These are phyloP conservation scores for Steatornis caripensis DNA, from an alignment of 2,113 vertebrate species.

Conservation along the genomic window DNA sequence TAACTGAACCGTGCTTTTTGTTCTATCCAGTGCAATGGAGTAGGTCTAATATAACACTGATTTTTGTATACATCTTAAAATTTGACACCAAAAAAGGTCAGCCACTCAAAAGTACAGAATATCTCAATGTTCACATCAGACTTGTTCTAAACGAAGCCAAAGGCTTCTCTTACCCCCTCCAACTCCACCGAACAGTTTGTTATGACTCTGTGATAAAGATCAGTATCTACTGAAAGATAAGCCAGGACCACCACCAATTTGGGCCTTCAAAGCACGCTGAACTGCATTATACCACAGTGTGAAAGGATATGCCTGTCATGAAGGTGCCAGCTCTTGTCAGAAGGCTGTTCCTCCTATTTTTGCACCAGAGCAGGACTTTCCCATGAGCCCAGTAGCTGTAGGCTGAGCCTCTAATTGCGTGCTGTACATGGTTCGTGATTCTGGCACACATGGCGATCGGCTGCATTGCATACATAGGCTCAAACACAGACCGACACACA, in stretches of 20 bases:
- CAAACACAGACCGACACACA: background rate
- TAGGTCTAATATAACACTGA: background rate
- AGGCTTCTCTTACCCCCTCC: constrained; percentile 10
- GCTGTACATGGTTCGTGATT: background rate
- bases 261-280: constrained; percentile 68
- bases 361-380: background rate
- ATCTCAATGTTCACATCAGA: background rate
- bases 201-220: constrained; percentile 72
- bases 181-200: constrained; percentile 50
- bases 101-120: background rate
- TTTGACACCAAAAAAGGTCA: background rate
- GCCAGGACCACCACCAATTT: constrained; percentile 59
- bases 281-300: constrained; percentile 60
- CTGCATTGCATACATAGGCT: fast-evolving
- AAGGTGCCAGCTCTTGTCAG: constrained; percentile 23
- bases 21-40: background rate
- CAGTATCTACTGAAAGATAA: constrained; percentile 69
- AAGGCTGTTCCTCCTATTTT: constrained; percentile 29
- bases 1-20: background rate
- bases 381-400: background rate
- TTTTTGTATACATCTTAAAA: background rate
- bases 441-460: fast-evolving
- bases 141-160: background rate
- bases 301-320: constrained; percentile 67
- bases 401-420: background rate